Conservation (phyloP, 2,113 vertebrate species). For the Hippocampus abdominalis region DNA sequence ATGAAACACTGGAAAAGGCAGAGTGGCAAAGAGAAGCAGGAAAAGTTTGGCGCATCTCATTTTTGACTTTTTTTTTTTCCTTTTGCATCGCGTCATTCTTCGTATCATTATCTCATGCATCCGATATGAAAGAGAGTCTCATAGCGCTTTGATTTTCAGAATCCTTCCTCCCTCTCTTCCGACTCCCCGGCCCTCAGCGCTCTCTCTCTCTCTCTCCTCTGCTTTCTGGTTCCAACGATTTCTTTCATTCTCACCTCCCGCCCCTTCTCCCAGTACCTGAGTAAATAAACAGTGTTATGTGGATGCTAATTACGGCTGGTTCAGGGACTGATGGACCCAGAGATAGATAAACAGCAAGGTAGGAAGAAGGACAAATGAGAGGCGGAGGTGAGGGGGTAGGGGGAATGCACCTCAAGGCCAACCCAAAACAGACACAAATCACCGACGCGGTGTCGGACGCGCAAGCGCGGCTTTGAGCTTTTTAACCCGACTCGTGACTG, state of each 20-base stretch:
- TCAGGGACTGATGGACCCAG: constrained; percentile 58
- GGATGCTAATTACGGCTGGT: constrained; percentile 68
- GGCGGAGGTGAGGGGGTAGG: constrained; percentile 30
- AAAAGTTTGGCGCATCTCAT: constrained; percentile 47
- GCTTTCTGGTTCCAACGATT: constrained; percentile 26
- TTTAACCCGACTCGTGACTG: constrained; percentile 39
- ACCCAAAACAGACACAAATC: constrained; percentile 43
- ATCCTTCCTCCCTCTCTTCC: constrained; percentile 50
- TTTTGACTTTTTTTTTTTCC: constrained; percentile 35
- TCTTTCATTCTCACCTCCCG: constrained; percentile 51
- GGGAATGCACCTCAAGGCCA: constrained; percentile 58
- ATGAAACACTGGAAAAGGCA: constrained; percentile 54
- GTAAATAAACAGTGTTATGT: constrained; percentile 66
- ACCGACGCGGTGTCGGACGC: constrained; percentile 50
- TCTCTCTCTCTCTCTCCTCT: constrained; percentile 8
- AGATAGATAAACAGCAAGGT: constrained; percentile 58
- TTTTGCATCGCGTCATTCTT: constrained; percentile 47
- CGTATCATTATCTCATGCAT: constrained; percentile 53
- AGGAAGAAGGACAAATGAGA: constrained; percentile 42
- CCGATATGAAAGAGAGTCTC: constrained; percentile 40
- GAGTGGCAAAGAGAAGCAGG: constrained; percentile 45
- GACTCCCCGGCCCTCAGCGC: constrained; percentile 25
- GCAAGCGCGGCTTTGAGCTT: constrained; percentile 33
- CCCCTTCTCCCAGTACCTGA: constrained; percentile 47
- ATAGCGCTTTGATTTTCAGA: constrained; percentile 54